Evolutionary conservation across 1,140 invertebrate species (phyloP).

Genomic region (Latrodectus geometricus): DNA sequence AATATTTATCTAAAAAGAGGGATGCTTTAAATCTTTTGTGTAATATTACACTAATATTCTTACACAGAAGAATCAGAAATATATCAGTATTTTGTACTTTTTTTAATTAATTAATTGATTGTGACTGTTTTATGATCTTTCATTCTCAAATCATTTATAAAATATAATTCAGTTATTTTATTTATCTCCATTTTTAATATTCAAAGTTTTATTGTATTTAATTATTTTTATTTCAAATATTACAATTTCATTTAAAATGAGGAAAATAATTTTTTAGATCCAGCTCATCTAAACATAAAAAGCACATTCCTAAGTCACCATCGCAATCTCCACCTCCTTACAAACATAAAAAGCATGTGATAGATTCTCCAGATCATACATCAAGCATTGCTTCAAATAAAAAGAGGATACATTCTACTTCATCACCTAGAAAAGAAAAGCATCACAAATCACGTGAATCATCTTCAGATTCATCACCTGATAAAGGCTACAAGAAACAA

Average conservation of each 20-base stretch:
- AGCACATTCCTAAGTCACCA: constrained; percentile 6
- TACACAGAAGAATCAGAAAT: no score
- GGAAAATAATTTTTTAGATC: not conserved
- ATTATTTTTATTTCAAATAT: no score
- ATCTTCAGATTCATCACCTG: not conserved
- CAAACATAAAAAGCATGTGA: constrained; percentile 38
- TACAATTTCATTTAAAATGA: not conserved
- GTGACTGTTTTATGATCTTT: no score
- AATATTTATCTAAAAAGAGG: no score
- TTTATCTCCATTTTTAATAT: not conserved
- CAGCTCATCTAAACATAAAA: constrained; percentile 8
- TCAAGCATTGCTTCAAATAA: not conserved
- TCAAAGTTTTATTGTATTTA: no score
- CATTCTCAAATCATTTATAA: no score
- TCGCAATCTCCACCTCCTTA: constrained; percentile 16
- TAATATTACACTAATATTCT: no score
- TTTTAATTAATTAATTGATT: no score
- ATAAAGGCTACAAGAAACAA: not conserved
- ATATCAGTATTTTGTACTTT: no score
- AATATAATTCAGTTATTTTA: not conserved
- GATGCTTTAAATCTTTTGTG: no score
- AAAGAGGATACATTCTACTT: constrained; percentile 14
- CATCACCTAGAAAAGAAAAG: constrained; percentile 22
- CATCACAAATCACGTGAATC: constrained; percentile 1
- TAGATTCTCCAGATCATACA: not conserved